Percentiles rank a stretch among this genome's conserved stretches.
phyloP scores from a whole-genome alignment of 2,888 invertebrate genomes.

The Polyploca ridens region DNA sequence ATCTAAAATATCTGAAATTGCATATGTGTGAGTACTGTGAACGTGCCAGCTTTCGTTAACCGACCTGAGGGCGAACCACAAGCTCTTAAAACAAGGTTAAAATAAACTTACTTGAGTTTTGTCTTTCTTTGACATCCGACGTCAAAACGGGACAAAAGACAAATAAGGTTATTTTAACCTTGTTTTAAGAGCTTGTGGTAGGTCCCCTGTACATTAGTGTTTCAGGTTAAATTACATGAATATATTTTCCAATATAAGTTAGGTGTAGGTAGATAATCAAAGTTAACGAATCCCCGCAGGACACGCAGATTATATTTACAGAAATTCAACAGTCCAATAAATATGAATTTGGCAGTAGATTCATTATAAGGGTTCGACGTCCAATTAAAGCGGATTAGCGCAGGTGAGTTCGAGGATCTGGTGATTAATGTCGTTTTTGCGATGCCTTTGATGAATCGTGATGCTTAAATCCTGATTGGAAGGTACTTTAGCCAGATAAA shows the following conservation, averaged over 20 bases:
- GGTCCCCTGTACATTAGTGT: too few species aligned
- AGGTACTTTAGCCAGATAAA: conserved; percentile 26
- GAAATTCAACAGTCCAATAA: conserved; percentile 33
- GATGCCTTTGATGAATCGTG: conserved; percentile 29
- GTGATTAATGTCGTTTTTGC: conserved; percentile 34
- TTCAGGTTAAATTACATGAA: background rate
- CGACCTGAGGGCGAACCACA: too few species aligned
- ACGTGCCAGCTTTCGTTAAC: too few species aligned
- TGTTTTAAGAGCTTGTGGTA: too few species aligned
- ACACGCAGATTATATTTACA: background rate
- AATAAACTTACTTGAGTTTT: too few species aligned
- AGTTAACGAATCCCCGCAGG: background rate
- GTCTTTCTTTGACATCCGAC: too few species aligned
- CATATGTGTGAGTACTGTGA: too few species aligned
- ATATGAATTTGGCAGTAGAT: conserved; percentile 24
- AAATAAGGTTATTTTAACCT: too few species aligned
- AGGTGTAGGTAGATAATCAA: background rate
- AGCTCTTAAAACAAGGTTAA: too few species aligned
- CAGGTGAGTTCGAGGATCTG: conserved; percentile 26
- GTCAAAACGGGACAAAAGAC: too few species aligned
- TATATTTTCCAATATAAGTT: background rate
- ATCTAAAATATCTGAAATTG: too few species aligned
- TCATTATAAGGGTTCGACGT: conserved; percentile 24
- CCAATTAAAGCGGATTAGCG: conserved; percentile 42
- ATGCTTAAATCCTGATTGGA: conserved; percentile 1